Conservation (phyloP, 2,113 vertebrate species). For the Notiomystis cincta region DNA sequence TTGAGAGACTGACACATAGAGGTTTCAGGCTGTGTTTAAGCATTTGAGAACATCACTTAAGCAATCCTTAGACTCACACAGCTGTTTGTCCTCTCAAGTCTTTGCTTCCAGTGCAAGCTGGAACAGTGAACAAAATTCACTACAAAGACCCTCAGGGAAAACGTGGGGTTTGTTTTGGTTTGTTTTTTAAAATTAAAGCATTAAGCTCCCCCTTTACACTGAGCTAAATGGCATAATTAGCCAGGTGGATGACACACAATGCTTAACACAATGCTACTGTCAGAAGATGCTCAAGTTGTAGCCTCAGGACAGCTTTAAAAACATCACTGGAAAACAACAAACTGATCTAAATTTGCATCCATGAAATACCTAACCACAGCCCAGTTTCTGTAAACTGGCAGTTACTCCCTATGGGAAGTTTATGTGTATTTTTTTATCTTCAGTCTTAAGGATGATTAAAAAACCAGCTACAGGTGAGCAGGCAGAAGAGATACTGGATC, state of each 20-base stretch:
- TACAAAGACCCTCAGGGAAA: not conserved
- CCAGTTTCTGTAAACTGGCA: not conserved
- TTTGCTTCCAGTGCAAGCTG: not conserved
- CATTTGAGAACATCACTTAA: not conserved
- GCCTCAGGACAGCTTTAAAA: not conserved
- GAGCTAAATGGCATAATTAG: not conserved
- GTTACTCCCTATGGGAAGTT: not conserved
- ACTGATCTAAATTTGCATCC: not conserved
- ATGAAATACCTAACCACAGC: not conserved
- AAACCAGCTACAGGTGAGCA: not conserved
- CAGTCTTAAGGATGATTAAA: not conserved
- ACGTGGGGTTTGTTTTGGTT: fast-evolving
- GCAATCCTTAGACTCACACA: not conserved
- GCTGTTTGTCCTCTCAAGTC: not conserved
- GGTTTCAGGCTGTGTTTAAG: not conserved
- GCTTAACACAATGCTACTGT: not conserved
- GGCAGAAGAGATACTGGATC: not conserved
- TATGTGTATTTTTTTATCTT: not conserved
- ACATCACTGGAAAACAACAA: not conserved
- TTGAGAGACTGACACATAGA: not conserved
- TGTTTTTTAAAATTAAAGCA: not conserved
- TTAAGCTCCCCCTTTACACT: not conserved
- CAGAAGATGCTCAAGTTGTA: not conserved
- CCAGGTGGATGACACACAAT: not conserved
- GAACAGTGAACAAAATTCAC: not conserved